phyloP scores from a whole-genome alignment of 1,140 invertebrate species.

The Drosophila paulistorum region DNA sequence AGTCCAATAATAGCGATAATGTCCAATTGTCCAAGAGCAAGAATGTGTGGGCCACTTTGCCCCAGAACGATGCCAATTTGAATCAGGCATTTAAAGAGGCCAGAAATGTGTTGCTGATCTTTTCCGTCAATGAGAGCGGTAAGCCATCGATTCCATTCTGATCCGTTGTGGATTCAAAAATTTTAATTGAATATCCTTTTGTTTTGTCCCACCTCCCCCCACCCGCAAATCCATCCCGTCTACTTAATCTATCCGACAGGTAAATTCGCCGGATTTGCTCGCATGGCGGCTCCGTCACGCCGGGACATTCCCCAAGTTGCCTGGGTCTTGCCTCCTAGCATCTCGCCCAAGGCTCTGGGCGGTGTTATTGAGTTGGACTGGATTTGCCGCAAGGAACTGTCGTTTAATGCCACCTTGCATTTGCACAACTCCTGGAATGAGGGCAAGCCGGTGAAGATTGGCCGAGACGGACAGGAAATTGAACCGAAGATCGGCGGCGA shows the following conservation, averaged over 20 bases:
- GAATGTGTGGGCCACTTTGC: conserved; percentile 98
- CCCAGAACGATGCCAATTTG: conserved; percentile 97
- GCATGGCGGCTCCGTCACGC: conserved; percentile 93
- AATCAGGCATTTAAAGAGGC: conserved; percentile 97
- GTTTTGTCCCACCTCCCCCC: background rate
- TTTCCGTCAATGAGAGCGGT: conserved; percentile 98
- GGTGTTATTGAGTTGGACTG: conserved; percentile 98
- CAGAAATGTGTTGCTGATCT: conserved; percentile 97
- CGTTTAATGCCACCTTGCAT: conserved; percentile 96
- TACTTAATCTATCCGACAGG: conserved; percentile 37
- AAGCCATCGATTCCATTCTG: conserved; percentile 25
- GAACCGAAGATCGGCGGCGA: conserved; percentile 97
- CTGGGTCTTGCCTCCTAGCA: conserved; percentile 97
- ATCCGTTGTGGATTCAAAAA: background rate
- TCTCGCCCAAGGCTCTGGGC: conserved; percentile 95
- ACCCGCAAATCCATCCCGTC: background rate
- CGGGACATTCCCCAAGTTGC: conserved; percentile 94
- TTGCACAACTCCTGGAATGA: conserved; percentile 99
- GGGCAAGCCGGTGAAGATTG: conserved; percentile 99
- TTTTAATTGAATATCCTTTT: background rate
- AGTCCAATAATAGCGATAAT: conserved; percentile 99
- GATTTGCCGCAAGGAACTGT: conserved; percentile 97
- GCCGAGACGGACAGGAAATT: conserved; percentile 98
- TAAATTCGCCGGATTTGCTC: conserved; percentile 95
- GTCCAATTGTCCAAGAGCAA: conserved; percentile 96